Evolutionary conservation across 2,888 invertebrate species (phyloP).

Genomic region (Heteromyza rotundicornis): DNA sequence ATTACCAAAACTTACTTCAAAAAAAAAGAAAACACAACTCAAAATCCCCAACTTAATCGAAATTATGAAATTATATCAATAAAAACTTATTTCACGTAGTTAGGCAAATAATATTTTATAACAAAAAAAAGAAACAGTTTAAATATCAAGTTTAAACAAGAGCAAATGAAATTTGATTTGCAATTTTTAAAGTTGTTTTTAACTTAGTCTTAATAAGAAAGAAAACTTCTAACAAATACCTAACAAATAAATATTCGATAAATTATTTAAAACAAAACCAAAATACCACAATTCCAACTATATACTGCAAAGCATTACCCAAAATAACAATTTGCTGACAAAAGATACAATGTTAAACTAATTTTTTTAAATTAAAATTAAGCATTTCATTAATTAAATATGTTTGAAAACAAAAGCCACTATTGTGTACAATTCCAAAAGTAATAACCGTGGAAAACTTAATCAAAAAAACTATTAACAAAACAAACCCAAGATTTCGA

Average conservation of each 20-base stretch:
- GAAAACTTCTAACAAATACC: neutral
- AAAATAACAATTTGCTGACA: no score
- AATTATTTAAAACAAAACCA: neutral
- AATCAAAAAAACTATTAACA: no score
- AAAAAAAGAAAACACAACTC: no score
- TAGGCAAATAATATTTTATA: conserved; percentile 6
- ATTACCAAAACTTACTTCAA: no score
- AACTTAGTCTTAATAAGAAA: neutral
- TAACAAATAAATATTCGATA: neutral
- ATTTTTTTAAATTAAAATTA: no score
- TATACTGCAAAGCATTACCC: no score
- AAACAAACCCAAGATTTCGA: neutral
- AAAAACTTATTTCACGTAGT: neutral
- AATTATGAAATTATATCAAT: neutral
- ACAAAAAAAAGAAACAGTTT: neutral
- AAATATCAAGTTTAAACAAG: neutral
- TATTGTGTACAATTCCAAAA: no score
- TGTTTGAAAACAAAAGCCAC: neutral
- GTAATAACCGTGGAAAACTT: no score
- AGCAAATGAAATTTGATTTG: no score
- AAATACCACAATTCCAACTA: no score
- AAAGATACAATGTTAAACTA: no score
- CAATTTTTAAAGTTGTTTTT: neutral
- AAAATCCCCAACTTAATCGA: neutral
- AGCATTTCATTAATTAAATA: neutral